These are phyloP conservation scores for Chamaetylas fuelleborni DNA, from an alignment of 2,113 vertebrate species.

Conservation along the genomic window DNA sequence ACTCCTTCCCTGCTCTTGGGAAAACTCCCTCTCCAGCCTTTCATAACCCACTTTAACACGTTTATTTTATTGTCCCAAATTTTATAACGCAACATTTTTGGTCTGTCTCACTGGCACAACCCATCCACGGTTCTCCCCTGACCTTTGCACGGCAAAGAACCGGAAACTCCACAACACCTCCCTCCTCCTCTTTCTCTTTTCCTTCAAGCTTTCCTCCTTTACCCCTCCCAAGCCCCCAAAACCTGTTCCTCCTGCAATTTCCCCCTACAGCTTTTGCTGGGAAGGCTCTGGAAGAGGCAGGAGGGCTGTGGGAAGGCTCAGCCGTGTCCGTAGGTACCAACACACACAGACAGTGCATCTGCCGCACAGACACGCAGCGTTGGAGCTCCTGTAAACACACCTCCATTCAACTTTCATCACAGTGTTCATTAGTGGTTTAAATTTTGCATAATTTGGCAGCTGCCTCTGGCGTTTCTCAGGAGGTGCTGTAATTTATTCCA, in stretches of 20 bases:
- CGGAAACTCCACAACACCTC: accelerated
- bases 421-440: constrained; percentile 37
- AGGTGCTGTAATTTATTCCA: constrained; percentile 36
- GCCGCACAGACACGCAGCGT: neutral
- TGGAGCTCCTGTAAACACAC: constrained; percentile 5
- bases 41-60: accelerated
- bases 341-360: constrained; percentile 18
- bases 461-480: constrained; percentile 47
- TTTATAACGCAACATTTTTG: neutral
- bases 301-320: accelerated
- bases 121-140: accelerated
- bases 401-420: constrained; percentile 59
- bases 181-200: neutral
- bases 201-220: accelerated
- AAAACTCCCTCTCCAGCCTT: neutral
- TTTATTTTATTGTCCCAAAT: neutral
- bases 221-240: accelerated
- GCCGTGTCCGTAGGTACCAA: neutral
- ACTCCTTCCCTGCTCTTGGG: neutral
- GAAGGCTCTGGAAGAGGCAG: neutral
- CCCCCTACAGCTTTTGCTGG: neutral
- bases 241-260: neutral
- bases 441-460: constrained; percentile 55
- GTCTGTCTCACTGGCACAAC: accelerated
- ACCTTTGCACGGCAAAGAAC: neutral